Percentiles rank a stretch among this genome's conserved stretches.
Evolutionary conservation across 2,888 invertebrate genomes (phyloP).

Genomic region (Branchellion lobata): DNA sequence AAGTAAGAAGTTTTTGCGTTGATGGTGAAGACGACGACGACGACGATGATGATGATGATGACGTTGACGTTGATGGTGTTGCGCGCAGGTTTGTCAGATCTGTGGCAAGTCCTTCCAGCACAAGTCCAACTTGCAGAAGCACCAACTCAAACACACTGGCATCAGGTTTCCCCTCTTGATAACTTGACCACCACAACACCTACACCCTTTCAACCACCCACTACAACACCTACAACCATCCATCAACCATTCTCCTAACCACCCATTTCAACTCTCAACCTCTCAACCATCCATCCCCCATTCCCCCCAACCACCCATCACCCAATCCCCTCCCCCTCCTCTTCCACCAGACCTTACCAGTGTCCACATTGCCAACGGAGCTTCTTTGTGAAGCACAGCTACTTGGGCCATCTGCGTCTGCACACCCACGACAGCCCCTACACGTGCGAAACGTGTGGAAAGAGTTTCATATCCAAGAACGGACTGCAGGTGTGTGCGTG

Average conservation of each 20-base stretch:
- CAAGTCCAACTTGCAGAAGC: constrained; percentile 46
- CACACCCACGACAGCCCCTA: constrained; percentile 45
- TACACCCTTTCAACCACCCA: neutral
- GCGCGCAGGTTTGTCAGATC: constrained; percentile 39
- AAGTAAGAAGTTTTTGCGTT: no score
- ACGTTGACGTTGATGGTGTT: no score
- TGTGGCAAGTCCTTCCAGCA: constrained; percentile 46
- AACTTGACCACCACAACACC: neutral
- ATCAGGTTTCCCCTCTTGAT: neutral
- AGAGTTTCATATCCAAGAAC: constrained; percentile 45
- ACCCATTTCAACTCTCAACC: no score
- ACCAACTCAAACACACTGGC: constrained; percentile 44
- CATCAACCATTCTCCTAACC: neutral
- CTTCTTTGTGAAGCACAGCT: constrained; percentile 46
- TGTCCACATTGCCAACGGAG: constrained; percentile 38
- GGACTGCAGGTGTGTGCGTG: constrained; percentile 42
- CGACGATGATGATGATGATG: no score
- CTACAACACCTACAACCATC: neutral
- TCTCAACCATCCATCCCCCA: no score
- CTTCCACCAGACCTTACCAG: constrained; percentile 28
- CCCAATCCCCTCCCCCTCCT: no score
- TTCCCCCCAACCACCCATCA: no score
- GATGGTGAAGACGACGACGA: no score
- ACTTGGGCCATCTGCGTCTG: constrained; percentile 41
- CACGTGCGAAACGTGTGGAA: constrained; percentile 47